Base-by-base conservation (phyloP, 64 coral and sea anemone species). In the Stichodactyla mertensii region DNA sequence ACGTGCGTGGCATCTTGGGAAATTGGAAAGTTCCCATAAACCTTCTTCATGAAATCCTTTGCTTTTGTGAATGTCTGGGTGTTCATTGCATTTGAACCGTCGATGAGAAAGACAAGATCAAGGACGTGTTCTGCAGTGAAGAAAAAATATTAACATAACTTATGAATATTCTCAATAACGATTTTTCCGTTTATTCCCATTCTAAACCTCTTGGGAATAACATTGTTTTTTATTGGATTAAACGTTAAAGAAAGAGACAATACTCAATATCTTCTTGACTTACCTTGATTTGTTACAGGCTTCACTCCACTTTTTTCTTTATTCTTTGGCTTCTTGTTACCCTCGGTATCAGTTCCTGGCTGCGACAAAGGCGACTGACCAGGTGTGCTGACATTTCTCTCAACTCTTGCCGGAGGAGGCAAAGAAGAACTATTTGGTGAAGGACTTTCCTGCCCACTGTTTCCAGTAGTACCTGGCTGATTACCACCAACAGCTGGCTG, bases 1-100 rank as follows among this genome's bases (percentile, higher is more conserved):
- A 90, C 67, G 64, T 90, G 88, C 51, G 82, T 85, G 16, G 82
- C 82, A 61, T 84, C 64, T 60, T 85, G 27, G 6, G 81, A 64
- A 62, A 90, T 62, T 8, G 88, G 88, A 62, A 90, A 90, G 53
- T 90, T 90, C 26, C 83, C 83, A 77, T 90, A 90, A 6, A 90
- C 12, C 24, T 77, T 85, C 20, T 90, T 90, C 20, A 90, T 90
- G 26, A 90, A 90, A 13, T 16, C 52, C 24, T 90, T 90, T 4
- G 67, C 54, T 52, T 53, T 83, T 19, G 66, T 19, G 57, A 90
- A 90, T 10, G 61, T 79, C 26, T 54, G 15, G 9, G 54, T 85
- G 14, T 57, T 23, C 55, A 90, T 77, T 36, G 52, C 55, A 23
- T 66, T 56, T 15, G 88, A 85, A 55, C 88, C 88, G 55, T 90